Evolutionary conservation across 2,888 invertebrate species (phyloP), one percentile per base, ranked within the genome.

Genomic region (Mythimna pallens): DNA sequence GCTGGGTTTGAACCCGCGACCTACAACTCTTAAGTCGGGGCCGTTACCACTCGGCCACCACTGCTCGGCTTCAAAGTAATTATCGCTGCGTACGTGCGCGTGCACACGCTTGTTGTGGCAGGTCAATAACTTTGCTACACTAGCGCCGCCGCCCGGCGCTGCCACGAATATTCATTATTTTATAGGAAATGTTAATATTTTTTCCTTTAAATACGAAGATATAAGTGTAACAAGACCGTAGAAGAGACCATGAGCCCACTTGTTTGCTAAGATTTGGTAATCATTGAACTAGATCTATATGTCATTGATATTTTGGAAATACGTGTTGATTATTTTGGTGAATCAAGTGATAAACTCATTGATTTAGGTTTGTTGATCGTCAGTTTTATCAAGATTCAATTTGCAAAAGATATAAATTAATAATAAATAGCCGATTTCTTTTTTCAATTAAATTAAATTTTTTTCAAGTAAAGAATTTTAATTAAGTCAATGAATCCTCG

Each of bases 101-200:
- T 10, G 76, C 84, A 82, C 90, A 90, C 85, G 89, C 74, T 36
- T 76, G 79, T 88, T 88, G 90, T n/a, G 85, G 88, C 86, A 88
- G 90, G 89, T 90, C 90, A 89, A 80, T 83, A 86, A 84, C 89
- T 80, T 14, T 30, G n/a, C 9, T 22, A 17, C 55, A 78, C 78
- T 70, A 57, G 34, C 40, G 40, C 40, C 12, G 62, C 40, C 70
- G 4, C 50, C 17, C 55, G 65, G 65, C 40, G n/a, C 58, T 36
- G 58, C 57, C 3, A 1, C 14, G 40, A 40, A 58, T 59, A 71
- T 58, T 54, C n/a, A 62, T 76, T 4, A 34, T 34, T 36, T 36
- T 36, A 36, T 36, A 8, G 36, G 36, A 63, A 34, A 63, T 22
- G 9, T 50, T 76, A 70, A 9, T 36, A 36, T 36, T 8, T 2